A percentile compares a stretch with the other conserved stretches of the same genome.
Evolutionary conservation across 1,140 invertebrate species (phyloP).

Genomic region (Colletes gigas): DNA sequence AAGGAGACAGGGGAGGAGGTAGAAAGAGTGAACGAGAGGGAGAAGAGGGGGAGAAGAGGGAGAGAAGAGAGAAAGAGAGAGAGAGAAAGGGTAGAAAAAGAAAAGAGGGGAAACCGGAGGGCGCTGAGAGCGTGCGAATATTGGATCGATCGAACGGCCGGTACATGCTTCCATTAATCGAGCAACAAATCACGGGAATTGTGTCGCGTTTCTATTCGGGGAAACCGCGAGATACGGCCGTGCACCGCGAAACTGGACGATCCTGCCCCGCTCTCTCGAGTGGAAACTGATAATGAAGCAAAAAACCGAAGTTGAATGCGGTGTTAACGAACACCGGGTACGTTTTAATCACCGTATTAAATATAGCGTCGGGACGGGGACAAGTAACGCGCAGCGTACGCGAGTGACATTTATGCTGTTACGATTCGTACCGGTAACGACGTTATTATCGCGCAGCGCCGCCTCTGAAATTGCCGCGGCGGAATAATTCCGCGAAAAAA

Average conservation of each 20-base stretch:
- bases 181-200: constrained; percentile 66
- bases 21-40: no score
- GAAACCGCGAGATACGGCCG: constrained; percentile 49
- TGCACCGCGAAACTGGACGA: background rate
- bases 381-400: constrained; percentile 4
- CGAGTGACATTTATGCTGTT: constrained; percentile 26
- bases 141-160: constrained; percentile 54
- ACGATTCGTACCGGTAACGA: constrained; percentile 16
- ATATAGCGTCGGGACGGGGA: background rate
- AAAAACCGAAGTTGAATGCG: constrained; percentile 7
- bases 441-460: constrained; percentile 16
- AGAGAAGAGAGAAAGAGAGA: no score
- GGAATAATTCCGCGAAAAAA: background rate
- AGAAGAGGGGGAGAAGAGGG: background rate
- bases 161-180: constrained; percentile 60
- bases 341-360: constrained; percentile 36
- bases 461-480: constrained; percentile 6
- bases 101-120: background rate
- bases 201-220: constrained; percentile 60
- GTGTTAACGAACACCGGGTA: constrained; percentile 34
- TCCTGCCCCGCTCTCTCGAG: background rate
- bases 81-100: background rate
- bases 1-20: background rate
- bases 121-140: constrained; percentile 56
- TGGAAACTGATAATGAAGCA: constrained; percentile 50